A percentile compares a stretch with the other conserved stretches of the same genome.
These are phyloP conservation scores for Rhadinocentrus ornatus DNA, from an alignment of 2,797 vertebrate species.

Conservation along the genomic window DNA sequence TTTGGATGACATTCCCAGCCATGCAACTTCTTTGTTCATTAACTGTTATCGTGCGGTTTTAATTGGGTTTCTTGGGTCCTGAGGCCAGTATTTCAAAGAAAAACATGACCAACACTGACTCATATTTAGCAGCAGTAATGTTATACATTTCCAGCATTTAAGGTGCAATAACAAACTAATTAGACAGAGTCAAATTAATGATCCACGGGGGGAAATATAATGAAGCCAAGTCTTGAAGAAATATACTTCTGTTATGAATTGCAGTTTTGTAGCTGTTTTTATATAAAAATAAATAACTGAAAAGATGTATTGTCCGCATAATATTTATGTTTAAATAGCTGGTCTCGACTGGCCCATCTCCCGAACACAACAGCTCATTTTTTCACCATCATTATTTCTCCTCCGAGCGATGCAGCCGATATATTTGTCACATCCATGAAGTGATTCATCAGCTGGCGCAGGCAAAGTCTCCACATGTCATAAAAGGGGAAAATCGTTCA, in stretches of 20 bases:
- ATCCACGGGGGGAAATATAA: slow-evolving; percentile 6
- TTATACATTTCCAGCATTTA: slow-evolving; percentile 26
- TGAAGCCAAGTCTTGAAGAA: slow-evolving; percentile 5
- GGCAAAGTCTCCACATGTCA: slow-evolving; percentile 39
- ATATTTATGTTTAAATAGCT: background rate
- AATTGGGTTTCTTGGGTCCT: slow-evolving; percentile 42
- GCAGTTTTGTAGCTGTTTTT: background rate
- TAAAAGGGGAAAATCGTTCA: slow-evolving; percentile 49
- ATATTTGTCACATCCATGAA: slow-evolving; percentile 55
- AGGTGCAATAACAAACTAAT: slow-evolving; percentile 47
- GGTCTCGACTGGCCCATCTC: background rate
- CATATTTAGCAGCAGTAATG: slow-evolving; percentile 1
- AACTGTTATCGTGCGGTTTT: slow-evolving; percentile 34
- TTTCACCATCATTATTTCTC: slow-evolving; percentile 37
- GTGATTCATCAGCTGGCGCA: slow-evolving; percentile 55
- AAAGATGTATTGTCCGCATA: background rate
- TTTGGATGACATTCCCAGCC: slow-evolving; percentile 13
- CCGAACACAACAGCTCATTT: slow-evolving; percentile 25
- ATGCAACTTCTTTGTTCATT: slow-evolving; percentile 2
- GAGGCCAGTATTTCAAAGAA: slow-evolving; percentile 36
- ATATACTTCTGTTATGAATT: background rate
- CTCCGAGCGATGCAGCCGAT: slow-evolving; percentile 36
- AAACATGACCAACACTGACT: slow-evolving; percentile 6
- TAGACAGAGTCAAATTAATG: slow-evolving; percentile 35
- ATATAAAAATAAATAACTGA: too few relatives aligned